Base-by-base conservation (phyloP, 2,797 vertebrate genomes). In the Oryzias dopingdopingensis region DNA sequence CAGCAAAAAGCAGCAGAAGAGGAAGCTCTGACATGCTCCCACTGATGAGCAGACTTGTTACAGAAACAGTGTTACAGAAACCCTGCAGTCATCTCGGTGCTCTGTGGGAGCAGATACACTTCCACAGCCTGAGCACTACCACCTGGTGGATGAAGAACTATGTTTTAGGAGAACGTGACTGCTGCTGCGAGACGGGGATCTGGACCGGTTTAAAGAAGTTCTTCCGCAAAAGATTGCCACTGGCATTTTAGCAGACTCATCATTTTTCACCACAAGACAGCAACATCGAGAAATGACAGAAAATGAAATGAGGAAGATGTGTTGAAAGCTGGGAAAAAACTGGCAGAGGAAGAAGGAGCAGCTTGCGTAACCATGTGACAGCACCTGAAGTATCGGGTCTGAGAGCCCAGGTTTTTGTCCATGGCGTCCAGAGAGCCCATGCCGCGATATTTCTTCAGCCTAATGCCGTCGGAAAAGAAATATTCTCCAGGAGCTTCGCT, bases 341-440 rank as follows among this genome's bases (percentile, higher is more conserved):
- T 42, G 7, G 43, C 14, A 32, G 20, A 24, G 52, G 46, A 20
- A 10, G 6, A 49, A n/a, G 10, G 23, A 37, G 29, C n/a, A 5
- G 18, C 13, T 4, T 20, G 10, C 5, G 43, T 50, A 13, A 26
- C 1, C 26, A 17, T 20, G 18, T 53, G 23, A 57, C 6, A 57
- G 42, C 80, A 99, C 97, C 97, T 99, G 90, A 99, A 99, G 74
- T 98, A 99, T 74, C 97, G 91, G 60, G 92, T 96, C 87, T 99
- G 97, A 60, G 96, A 98, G 79, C 96, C 95, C 63, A 98, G 75
- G 78, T 99, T 97, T 86, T 98, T 98, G 89, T 99, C 96, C 97
- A 99, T 99, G 77, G 97, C 97, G 23, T 99, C 97, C 1, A 99
- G 85, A 0, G 96, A 99, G 37, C 97, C 97, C 97, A 99, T 99